Conservation (phyloP, 2,797 vertebrate species). For the Pipistrellus nathusii region DNA sequence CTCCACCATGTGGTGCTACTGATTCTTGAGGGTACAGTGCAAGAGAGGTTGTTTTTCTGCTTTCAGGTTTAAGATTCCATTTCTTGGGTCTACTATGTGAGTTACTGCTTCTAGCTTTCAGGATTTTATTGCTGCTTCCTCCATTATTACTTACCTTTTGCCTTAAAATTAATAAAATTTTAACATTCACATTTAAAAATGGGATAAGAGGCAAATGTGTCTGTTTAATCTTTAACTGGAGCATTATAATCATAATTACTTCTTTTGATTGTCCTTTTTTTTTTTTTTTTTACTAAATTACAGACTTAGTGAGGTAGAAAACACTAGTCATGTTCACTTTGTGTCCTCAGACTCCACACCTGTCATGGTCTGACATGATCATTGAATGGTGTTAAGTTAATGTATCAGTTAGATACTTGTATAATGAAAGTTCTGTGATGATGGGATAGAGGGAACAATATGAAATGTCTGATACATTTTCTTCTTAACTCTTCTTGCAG, state of each 20-base stretch:
- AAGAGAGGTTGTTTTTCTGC: slow-evolving; percentile 29
- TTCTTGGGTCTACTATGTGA: background rate
- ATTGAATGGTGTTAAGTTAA: background rate
- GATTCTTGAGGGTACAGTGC: background rate
- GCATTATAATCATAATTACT: background rate
- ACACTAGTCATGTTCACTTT: background rate
- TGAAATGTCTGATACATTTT: background rate
- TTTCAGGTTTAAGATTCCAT: slow-evolving; percentile 15
- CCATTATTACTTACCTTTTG: slow-evolving; percentile 6
- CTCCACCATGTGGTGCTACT: background rate
- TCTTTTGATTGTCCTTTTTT: background rate
- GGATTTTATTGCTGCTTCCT: slow-evolving; percentile 32
- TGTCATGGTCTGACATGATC: background rate
- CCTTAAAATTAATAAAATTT: background rate
- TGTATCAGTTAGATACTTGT: background rate
- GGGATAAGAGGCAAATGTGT: slow-evolving; percentile 12
- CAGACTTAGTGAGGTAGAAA: background rate
- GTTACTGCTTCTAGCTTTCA: background rate
- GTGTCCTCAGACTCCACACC: background rate
- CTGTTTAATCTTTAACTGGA: background rate
- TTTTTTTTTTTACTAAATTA: background rate
- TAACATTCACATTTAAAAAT: slow-evolving; percentile 44
- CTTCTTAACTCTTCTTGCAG: background rate
- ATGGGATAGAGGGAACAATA: background rate
- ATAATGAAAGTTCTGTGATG: background rate